phyloP scores from a whole-genome alignment of 2,113 vertebrate genomes.

The Anoplopoma fimbria region DNA sequence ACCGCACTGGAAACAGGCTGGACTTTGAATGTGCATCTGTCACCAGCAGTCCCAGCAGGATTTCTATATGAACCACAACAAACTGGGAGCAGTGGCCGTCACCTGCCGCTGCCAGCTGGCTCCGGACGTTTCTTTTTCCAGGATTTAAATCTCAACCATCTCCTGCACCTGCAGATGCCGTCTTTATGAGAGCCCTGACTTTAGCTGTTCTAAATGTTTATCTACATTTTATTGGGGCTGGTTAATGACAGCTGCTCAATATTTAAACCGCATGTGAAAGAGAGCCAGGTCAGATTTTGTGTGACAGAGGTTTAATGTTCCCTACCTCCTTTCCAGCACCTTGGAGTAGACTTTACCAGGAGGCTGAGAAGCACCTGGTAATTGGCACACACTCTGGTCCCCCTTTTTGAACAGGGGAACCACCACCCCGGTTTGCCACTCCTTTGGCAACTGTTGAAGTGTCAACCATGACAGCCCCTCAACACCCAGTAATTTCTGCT shows the following conservation, averaged over 20 bases:
- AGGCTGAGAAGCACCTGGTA: no score
- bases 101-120: conserved; percentile 64
- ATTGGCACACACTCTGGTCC: no score
- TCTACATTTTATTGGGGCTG: not conserved
- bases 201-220: not conserved
- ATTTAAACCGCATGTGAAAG: not conserved
- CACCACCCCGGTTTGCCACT: no score
- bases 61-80: conserved; percentile 43
- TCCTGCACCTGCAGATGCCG: conserved; percentile 46
- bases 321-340: no score
- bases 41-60: conserved; percentile 27
- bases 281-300: not conserved
- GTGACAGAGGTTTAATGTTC: not conserved
- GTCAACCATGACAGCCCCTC: no score
- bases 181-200: not conserved
- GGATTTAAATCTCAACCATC: conserved; percentile 31
- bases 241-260: not conserved
- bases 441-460: no score
- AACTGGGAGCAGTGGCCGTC: conserved; percentile 20
- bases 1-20: conserved; percentile 18
- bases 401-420: no score
- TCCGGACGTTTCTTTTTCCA: conserved; percentile 46
- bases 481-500: no score
- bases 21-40: conserved; percentile 53
- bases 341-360: no score